Conservation (phyloP, 2,888 invertebrate species). For the Calameuta idolon region DNA sequence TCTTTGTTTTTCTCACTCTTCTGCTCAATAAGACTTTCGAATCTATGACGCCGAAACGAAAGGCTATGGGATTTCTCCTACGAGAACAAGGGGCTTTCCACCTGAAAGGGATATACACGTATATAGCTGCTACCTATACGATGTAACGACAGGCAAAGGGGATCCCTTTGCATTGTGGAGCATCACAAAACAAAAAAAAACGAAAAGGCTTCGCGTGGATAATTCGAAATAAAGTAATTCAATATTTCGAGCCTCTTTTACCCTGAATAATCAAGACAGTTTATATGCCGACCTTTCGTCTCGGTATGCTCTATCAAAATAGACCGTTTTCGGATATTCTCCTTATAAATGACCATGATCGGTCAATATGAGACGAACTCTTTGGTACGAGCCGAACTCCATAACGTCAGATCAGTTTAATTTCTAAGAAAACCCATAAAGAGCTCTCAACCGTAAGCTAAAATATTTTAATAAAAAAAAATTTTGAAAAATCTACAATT, state of each 20-base stretch:
- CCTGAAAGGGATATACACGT: background rate
- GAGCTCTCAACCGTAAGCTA: background rate
- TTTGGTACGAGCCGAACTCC: background rate
- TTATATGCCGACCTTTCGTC: background rate
- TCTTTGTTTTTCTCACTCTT: background rate
- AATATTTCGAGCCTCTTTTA: conserved; percentile 1
- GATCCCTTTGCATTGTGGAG: background rate
- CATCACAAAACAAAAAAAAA: background rate
- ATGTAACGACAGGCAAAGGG: background rate
- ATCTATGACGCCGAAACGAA: background rate
- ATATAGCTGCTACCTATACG: background rate
- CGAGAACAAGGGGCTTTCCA: background rate
- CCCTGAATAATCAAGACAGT: background rate
- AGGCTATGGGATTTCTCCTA: background rate
- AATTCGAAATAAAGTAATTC: conserved; percentile 8
- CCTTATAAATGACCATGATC: background rate
- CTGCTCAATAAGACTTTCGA: background rate
- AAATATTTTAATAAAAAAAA: background rate
- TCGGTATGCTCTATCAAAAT: background rate
- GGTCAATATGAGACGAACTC: background rate
- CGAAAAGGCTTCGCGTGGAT: background rate
- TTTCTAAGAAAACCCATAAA: too few relatives aligned
- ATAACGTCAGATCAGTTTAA: too few relatives aligned
- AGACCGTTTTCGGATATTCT: background rate
- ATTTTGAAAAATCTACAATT: background rate